Evolutionary conservation across 2,113 vertebrate species (phyloP).

Genomic region (Hypocryptadius cinnamomeus): DNA sequence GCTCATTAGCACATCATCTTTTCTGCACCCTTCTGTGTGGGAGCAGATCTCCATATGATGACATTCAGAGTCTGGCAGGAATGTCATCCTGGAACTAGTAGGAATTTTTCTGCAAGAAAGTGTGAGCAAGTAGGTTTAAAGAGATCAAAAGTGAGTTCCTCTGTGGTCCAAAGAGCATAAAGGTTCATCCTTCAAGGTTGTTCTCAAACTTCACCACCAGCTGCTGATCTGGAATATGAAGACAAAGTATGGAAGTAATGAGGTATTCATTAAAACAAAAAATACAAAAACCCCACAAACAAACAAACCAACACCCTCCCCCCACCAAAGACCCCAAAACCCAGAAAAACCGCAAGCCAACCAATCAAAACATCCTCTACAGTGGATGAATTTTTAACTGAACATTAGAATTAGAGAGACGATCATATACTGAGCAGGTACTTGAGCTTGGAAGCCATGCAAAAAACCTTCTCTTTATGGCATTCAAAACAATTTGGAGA

Average conservation of each 20-base stretch:
- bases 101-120: constrained; percentile 25
- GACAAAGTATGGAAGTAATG: background rate
- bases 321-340: background rate
- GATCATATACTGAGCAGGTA: background rate
- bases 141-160: background rate
- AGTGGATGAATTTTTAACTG: background rate
- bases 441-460: background rate
- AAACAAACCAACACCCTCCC: background rate
- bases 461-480: background rate
- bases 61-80: constrained; percentile 57
- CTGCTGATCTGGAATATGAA: background rate
- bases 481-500: background rate
- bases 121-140: background rate
- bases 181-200: background rate
- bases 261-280: background rate
- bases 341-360: background rate
- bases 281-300: background rate
- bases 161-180: background rate
- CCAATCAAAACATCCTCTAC: background rate
- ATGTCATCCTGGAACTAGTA: background rate
- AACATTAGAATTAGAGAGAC: background rate
- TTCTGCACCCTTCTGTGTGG: constrained; percentile 59
- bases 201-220: background rate
- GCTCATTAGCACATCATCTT: constrained; percentile 65
- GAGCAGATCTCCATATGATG: constrained; percentile 64